Conservation (phyloP, 2,888 invertebrate species). For the Hydriomena furcata region DNA sequence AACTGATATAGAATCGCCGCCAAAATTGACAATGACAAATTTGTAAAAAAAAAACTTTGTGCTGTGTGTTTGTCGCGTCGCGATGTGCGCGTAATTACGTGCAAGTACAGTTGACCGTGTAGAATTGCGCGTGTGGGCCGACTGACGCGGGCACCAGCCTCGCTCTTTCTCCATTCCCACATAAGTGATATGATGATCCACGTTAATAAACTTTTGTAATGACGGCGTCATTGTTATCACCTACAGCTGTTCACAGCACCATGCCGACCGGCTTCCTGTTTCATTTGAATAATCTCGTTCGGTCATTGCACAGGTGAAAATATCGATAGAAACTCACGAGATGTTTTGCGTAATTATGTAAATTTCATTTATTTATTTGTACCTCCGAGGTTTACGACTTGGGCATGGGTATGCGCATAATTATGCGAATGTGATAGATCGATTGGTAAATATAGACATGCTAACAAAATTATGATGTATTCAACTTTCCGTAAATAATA, state of each 20-base stretch:
- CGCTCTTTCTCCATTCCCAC: constrained; percentile 81
- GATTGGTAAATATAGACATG: not conserved
- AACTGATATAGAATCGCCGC: constrained; percentile 14
- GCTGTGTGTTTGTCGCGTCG: constrained; percentile 27
- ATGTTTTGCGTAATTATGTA: constrained; percentile 44
- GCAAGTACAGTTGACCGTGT: constrained; percentile 76
- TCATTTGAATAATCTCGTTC: constrained; percentile 36
- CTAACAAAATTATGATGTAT: too few relatives aligned
- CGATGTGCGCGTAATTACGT: constrained; percentile 53
- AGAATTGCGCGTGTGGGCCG: constrained; percentile 77
- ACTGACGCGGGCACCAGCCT: constrained; percentile 73
- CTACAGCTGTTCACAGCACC: constrained; percentile 55
- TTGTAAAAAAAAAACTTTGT: constrained; percentile 37
- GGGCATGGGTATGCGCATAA: constrained; percentile 20
- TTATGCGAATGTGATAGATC: constrained; percentile 16
- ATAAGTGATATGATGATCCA: constrained; percentile 58
- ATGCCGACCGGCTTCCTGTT: constrained; percentile 38
- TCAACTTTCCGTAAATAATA: too few relatives aligned
- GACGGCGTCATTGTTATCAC: constrained; percentile 48
- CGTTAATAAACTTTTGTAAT: constrained; percentile 60
- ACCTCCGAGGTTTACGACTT: constrained; percentile 31
- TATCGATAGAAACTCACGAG: constrained; percentile 43
- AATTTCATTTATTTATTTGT: constrained; percentile 36
- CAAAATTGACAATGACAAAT: constrained; percentile 16
- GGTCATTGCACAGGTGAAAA: constrained; percentile 43